Evolutionary conservation across 1,140 invertebrate genomes (phyloP).

Genomic region (Hermetia illucens): DNA sequence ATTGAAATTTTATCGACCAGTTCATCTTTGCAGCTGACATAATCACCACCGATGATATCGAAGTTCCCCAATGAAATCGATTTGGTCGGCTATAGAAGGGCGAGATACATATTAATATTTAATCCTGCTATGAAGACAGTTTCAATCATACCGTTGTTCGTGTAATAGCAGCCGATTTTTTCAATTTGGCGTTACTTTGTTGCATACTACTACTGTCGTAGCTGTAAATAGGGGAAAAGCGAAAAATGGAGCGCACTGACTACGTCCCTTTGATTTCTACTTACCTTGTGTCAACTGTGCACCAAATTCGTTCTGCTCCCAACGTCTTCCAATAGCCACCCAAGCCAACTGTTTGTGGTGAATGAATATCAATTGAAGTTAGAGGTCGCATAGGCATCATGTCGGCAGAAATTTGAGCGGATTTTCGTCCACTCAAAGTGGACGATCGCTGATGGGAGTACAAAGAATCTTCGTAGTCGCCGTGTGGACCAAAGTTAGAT

Average conservation of each 20-base stretch:
- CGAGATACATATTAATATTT: conserved; percentile 10
- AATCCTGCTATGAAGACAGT: conserved; percentile 14
- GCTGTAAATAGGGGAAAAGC: neutral
- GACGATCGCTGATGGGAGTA: too few species aligned
- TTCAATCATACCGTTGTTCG: conserved; percentile 18
- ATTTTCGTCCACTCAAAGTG: too few species aligned
- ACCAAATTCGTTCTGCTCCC: conserved; percentile 27
- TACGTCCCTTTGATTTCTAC: too few species aligned
- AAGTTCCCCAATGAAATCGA: conserved; percentile 6
- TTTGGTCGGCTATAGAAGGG: conserved; percentile 9
- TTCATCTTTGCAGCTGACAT: conserved; percentile 2
- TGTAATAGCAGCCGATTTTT: too few species aligned
- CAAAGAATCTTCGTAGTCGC: too few species aligned
- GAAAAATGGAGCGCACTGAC: too few species aligned
- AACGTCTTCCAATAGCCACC: conserved; percentile 27
- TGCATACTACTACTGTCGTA: conserved; percentile 22
- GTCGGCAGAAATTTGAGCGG: too few species aligned
- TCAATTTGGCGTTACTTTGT: conserved; percentile 19
- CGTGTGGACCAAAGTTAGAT: too few species aligned
- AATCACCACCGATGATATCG: neutral
- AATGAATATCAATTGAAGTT: too few species aligned
- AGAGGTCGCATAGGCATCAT: too few species aligned
- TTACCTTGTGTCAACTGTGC: conserved; percentile 24
- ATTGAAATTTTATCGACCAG: conserved; percentile 6
- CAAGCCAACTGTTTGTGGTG: too few species aligned